Evolutionary conservation across 1,140 invertebrate genomes (phyloP).

Genomic region (Colletes gigas): DNA sequence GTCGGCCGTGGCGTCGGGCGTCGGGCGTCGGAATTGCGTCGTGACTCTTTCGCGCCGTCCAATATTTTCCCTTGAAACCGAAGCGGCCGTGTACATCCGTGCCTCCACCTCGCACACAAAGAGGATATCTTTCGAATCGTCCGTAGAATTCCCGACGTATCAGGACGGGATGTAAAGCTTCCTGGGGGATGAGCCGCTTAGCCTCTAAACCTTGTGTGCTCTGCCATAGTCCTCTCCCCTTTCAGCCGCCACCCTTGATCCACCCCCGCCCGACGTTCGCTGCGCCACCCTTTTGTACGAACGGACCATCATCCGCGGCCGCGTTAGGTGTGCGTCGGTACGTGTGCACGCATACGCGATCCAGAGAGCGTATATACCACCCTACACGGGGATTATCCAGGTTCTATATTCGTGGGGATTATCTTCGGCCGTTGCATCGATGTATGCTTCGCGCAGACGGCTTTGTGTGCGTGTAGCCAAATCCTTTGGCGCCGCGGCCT

Average conservation of each 20-base stretch:
- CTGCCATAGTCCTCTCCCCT: conserved; percentile 64
- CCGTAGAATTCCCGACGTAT: conserved; percentile 72
- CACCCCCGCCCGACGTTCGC: conserved; percentile 47
- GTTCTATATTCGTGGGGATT: conserved; percentile 79
- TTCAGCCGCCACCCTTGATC: conserved; percentile 51
- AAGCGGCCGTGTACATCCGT: conserved; percentile 10
- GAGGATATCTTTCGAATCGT: conserved; percentile 76
- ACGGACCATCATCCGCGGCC: conserved; percentile 60
- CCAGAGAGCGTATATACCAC: conserved; percentile 61
- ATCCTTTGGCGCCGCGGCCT: conserved; percentile 71
- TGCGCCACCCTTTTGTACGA: conserved; percentile 61
- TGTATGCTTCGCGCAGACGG: conserved; percentile 51
- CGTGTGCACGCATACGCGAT: conserved; percentile 46
- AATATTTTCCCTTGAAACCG: conserved; percentile 58
- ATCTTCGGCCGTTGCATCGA: conserved; percentile 72
- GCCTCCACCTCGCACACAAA: conserved; percentile 19
- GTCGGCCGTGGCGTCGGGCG: background rate
- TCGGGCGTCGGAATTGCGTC: conserved; percentile 8
- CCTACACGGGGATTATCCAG: conserved; percentile 78
- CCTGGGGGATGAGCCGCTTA: conserved; percentile 80
- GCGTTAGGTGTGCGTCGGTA: conserved; percentile 54
- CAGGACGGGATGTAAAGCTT: conserved; percentile 77
- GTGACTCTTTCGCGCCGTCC: conserved; percentile 48
- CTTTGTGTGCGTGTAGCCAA: conserved; percentile 66
- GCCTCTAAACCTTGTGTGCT: conserved; percentile 79